These are phyloP conservation scores for Stratiomys singularior DNA, from an alignment of 2,888 invertebrate genomes.

Conservation along the genomic window DNA sequence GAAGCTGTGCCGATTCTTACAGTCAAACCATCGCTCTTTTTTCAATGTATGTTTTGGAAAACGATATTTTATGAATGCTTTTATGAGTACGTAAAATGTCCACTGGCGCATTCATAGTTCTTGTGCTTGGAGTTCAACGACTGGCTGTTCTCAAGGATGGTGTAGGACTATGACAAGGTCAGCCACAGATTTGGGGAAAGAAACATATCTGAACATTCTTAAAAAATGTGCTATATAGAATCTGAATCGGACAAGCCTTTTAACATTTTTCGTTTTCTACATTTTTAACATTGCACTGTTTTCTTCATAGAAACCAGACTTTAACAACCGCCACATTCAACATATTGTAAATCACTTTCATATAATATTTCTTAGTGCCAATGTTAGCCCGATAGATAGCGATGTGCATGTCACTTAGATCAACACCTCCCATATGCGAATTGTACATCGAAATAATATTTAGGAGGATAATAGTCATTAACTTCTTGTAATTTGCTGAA, in stretches of 20 bases:
- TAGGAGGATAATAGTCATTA: background rate
- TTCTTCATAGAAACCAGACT: background rate
- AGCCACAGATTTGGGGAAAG: too few relatives aligned
- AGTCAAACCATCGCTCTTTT: too few relatives aligned
- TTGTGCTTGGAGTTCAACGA: too few relatives aligned
- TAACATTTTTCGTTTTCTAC: background rate
- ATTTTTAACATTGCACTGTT: background rate
- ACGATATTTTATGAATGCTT: too few relatives aligned
- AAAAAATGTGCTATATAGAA: too few relatives aligned
- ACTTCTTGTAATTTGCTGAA: background rate
- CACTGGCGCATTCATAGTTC: too few relatives aligned
- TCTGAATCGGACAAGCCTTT: background rate
- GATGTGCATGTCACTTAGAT: background rate
- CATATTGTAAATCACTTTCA: background rate
- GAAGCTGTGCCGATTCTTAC: too few relatives aligned
- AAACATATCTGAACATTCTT: too few relatives aligned
- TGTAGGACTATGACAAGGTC: too few relatives aligned
- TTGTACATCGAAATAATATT: background rate
- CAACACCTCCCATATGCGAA: background rate
- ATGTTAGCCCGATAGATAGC: background rate
- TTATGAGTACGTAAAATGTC: too few relatives aligned
- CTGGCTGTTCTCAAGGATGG: too few relatives aligned
- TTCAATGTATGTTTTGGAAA: too few relatives aligned
- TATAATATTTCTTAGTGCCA: background rate
- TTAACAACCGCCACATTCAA: background rate